Percentiles rank a stretch among this genome's conserved stretches.
Conservation (phyloP, 2,797 vertebrate species). For the Gymnothorax javanicus region DNA sequence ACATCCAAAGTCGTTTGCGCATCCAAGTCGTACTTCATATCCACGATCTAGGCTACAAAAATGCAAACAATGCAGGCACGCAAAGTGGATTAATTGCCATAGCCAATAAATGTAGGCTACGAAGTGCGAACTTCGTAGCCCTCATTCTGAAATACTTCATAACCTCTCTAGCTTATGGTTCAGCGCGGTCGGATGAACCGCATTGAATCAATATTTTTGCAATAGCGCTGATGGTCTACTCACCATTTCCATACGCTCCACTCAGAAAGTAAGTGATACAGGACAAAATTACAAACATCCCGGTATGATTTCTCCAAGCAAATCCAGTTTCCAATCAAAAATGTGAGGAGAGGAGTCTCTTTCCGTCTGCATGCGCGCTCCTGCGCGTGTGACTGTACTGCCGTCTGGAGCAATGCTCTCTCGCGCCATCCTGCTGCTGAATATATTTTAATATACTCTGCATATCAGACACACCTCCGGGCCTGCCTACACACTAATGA, state of each 20-base stretch:
- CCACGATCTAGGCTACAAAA: neutral
- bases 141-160: neutral
- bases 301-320: neutral
- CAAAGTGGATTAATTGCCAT: neutral
- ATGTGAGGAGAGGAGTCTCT: neutral
- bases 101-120: neutral
- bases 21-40: neutral
- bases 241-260: constrained; percentile 8
- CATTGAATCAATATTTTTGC: neutral
- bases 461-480: constrained; percentile 28
- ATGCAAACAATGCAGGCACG: neutral
- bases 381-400: neutral
- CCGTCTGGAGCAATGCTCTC: neutral
- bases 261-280: constrained; percentile 8
- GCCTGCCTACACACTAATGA: constrained; percentile 25
- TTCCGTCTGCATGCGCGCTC: neutral
- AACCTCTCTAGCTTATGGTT: neutral
- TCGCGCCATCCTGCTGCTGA: constrained; percentile 29
- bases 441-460: constrained; percentile 33
- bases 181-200: neutral
- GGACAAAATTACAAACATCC: constrained; percentile 7
- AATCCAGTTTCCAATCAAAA: constrained; percentile 11
- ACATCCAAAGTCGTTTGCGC: neutral
- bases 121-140: neutral
- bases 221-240: neutral